A percentile compares a stretch with the other conserved stretches of the same genome.
Evolutionary conservation across 2,113 vertebrate genomes (phyloP).

Genomic region (Poecile atricapillus): DNA sequence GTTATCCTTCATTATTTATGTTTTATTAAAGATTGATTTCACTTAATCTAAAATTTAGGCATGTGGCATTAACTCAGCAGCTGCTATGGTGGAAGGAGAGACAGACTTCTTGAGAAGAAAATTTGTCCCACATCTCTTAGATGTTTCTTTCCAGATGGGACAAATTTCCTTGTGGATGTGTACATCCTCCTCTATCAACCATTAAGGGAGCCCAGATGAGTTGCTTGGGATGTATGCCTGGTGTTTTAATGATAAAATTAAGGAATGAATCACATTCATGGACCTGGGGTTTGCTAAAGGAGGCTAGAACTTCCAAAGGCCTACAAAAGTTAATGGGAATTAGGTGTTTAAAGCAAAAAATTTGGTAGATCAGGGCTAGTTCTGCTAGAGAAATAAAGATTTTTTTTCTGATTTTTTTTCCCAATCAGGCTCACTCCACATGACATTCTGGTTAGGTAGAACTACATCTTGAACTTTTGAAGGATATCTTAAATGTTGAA

Average conservation of each 20-base stretch:
- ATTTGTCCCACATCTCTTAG: not conserved
- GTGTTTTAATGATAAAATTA: not conserved
- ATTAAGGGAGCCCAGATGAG: not conserved
- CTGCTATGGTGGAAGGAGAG: not conserved
- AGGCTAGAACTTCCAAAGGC: not conserved
- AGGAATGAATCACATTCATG: not conserved
- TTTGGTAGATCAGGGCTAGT: not conserved
- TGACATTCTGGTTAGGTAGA: not conserved
- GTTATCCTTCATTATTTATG: not conserved
- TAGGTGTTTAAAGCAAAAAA: not conserved
- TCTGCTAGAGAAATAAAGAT: not conserved
- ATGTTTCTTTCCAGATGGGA: not conserved
- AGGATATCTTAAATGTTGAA: not conserved
- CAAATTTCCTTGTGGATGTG: not conserved
- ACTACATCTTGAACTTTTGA: not conserved
- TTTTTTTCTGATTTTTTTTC: not conserved
- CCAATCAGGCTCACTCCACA: fast-evolving
- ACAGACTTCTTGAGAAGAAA: not conserved
- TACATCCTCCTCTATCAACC: not conserved
- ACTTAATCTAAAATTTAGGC: not conserved
- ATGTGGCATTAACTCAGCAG: not conserved
- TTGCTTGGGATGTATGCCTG: not conserved
- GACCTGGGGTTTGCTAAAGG: not conserved
- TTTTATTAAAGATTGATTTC: not conserved
- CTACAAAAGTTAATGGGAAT: not conserved